Base-by-base conservation (phyloP, 2,113 vertebrate species). In the Trogon surrucura region DNA sequence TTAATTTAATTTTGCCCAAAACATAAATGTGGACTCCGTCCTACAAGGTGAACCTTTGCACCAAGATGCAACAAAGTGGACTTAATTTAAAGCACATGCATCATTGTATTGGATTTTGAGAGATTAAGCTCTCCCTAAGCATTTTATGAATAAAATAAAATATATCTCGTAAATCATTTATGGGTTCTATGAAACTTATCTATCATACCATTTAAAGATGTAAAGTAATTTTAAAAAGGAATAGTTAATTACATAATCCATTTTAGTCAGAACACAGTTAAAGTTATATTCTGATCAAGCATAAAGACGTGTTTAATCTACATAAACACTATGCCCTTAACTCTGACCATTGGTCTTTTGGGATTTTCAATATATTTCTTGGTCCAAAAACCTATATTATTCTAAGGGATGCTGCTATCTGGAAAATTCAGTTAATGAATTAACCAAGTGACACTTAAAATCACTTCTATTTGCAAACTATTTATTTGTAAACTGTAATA, bases 101-200 rank as follows among this genome's bases (percentile, higher is more conserved):
- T 95, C 94, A 81, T 10, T 91, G 73, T 93, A 72, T 92, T 91
- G 89, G 81, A 93, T 92, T 95, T 93, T 92, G 85, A 96, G 94
- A 95, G 80, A 96, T 93, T 96, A 94, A 96, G 86, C 88, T 87
- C 83, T 96, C 0, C 1, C 89, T 94, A 95, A 95, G 83, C 93
- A 96, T 96, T 97, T 96, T 97, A 95, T 92, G 94, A 95, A 96
- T 93, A 96, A 95, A 96, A 94, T 95, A 97, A 96, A 96, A 96
- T 92, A 92, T 92, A 86, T 88, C 89, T 92, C 88, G 72, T 96
- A 96, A 95, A 96, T 94, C 93, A 92, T 96, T 93, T 79, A 95
- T 64, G 30, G 25, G 2, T 72, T 88, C 92, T 61, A 21, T 93
- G 93, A 90, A 94, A 96, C 91, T 96, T 96, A 93, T 96, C 87